These are phyloP conservation scores for Marcusenius ussheri DNA, from an alignment of 2,113 vertebrate species.

Conservation along the genomic window DNA sequence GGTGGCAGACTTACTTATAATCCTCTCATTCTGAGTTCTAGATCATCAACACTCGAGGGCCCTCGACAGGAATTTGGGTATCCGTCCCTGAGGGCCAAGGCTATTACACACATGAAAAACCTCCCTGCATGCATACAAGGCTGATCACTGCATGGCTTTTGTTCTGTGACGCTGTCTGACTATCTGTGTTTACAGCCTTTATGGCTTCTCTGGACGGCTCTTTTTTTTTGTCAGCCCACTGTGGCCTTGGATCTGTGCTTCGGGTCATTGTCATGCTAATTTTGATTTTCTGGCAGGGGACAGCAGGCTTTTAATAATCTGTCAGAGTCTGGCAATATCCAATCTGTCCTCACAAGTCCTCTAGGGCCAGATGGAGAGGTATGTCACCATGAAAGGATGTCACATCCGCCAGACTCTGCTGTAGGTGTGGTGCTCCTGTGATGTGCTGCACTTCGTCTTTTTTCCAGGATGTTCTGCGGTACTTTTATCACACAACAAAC, in stretches of 20 bases:
- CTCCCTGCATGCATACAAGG: not conserved
- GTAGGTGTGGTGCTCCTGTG: not conserved
- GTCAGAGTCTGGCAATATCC: not conserved
- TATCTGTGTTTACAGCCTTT: not conserved
- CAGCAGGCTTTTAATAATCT: not conserved
- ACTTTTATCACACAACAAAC: not conserved
- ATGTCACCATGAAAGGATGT: not conserved
- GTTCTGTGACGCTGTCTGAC: not conserved
- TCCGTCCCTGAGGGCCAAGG: not conserved
- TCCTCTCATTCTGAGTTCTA: not conserved
- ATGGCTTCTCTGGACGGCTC: not conserved
- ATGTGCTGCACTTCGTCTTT: not conserved
- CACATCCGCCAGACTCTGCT: not conserved
- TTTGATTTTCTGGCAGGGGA: not conserved
- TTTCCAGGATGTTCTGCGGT: not conserved
- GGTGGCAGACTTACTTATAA: not conserved
- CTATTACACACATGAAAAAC: not conserved
- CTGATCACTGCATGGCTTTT: not conserved
- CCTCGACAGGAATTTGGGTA: not conserved
- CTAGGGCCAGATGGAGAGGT: not conserved
- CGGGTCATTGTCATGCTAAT: not conserved
- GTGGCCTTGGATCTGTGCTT: not conserved
- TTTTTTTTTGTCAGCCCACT: not conserved
- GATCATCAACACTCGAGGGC: slow-evolving; percentile 5
- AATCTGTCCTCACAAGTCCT: not conserved